These are phyloP conservation scores for Lordiphosa clarofinis DNA, from an alignment of 1,140 invertebrate genomes.

Conservation along the genomic window DNA sequence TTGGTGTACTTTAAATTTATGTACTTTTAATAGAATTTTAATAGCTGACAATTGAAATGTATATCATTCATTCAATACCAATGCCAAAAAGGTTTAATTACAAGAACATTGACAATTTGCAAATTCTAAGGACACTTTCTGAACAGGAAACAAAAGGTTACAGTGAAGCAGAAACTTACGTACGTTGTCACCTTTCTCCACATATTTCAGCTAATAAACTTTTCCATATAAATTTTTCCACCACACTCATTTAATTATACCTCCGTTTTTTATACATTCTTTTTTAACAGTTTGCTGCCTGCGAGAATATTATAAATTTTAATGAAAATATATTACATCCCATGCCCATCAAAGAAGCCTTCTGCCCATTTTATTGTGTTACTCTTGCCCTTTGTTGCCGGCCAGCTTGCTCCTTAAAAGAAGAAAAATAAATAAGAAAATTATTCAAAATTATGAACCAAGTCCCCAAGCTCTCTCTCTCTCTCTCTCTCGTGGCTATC, in stretches of 20 bases:
- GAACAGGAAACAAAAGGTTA: too few species aligned
- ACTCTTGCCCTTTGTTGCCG: constrained; percentile 40
- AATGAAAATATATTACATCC: constrained; percentile 69
- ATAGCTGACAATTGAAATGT: too few species aligned
- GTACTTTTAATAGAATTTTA: constrained; percentile 1
- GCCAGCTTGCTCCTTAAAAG: constrained; percentile 21
- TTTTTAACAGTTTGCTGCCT: constrained; percentile 8
- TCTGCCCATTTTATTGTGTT: constrained; percentile 52
- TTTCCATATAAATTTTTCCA: too few species aligned
- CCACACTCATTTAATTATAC: constrained; percentile 43
- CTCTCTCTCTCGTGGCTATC: constrained; percentile 11
- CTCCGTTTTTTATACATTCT: neutral
- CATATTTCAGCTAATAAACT: too few species aligned
- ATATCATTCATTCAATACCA: too few species aligned
- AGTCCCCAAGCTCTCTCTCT: constrained; percentile 9
- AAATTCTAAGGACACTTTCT: too few species aligned
- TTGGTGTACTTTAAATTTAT: constrained; percentile 4
- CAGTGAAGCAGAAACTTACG: too few species aligned
- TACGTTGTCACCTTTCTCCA: too few species aligned
- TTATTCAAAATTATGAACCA: constrained; percentile 71
- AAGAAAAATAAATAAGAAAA: constrained; percentile 61
- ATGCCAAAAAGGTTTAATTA: too few species aligned
- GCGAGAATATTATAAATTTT: constrained; percentile 53
- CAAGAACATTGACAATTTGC: too few species aligned
- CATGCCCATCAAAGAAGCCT: constrained; percentile 12